Evolutionary conservation across 1,140 invertebrate genomes (phyloP).

Genomic region (Penaeus chinensis): DNA sequence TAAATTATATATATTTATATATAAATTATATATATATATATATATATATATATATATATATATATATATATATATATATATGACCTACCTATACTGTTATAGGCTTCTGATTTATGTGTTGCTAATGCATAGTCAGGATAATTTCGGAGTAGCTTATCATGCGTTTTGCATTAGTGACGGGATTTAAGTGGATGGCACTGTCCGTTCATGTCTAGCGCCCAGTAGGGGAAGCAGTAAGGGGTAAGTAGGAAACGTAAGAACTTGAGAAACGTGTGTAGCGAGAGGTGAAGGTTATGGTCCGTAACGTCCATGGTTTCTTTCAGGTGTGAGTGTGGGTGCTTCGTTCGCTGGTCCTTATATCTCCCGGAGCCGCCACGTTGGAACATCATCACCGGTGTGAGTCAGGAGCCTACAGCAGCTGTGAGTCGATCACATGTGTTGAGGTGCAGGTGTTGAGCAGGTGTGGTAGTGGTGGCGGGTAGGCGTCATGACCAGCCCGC

Average conservation of each 20-base stretch:
- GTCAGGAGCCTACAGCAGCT: neutral
- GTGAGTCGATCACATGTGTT: neutral
- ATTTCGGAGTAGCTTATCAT: no score
- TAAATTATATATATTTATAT: slow-evolving; percentile 11
- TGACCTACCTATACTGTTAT: neutral
- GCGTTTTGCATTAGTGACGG: no score
- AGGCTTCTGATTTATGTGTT: no score
- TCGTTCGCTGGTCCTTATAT: slow-evolving; percentile 34
- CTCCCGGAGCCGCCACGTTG: slow-evolving; percentile 13
- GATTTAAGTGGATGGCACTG: no score
- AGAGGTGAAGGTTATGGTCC: neutral
- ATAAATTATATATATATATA: slow-evolving; percentile 28
- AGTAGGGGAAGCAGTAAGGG: neutral
- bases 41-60: slow-evolving; percentile 22
- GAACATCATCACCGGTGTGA: slow-evolving; percentile 18
- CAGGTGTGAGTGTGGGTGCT: slow-evolving; percentile 32
- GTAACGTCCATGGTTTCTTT: slow-evolving; percentile 42
- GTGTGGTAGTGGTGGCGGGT: neutral
- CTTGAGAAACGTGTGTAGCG: no score
- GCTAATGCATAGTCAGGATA: no score
- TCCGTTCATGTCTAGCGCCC: no score
- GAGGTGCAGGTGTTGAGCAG: slow-evolving; percentile 27
- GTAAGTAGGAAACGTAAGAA: neutral
- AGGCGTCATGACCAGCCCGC: slow-evolving; percentile 44
- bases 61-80: neutral